A percentile compares a stretch with the other conserved stretches of the same genome.
Evolutionary conservation across 2,113 vertebrate species (phyloP).

Genomic region (Tautogolabrus adspersus): DNA sequence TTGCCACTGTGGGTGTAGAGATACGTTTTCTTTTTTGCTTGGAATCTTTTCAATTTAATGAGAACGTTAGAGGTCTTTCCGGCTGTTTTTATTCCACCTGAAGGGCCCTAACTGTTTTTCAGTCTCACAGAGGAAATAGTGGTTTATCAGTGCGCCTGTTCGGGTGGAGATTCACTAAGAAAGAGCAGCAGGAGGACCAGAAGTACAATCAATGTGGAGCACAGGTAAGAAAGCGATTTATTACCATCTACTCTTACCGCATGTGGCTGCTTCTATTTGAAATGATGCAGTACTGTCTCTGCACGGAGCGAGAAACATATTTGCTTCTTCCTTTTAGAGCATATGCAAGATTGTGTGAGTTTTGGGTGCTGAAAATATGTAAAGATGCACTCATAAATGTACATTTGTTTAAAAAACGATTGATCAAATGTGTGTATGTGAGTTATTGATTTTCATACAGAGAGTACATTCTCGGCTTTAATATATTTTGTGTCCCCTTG

Average conservation of each 20-base stretch:
- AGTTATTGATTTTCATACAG: neutral
- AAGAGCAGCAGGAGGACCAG: constrained; percentile 35
- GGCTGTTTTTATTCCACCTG: constrained; percentile 14
- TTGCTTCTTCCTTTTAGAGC: neutral
- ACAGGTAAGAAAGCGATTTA: constrained; percentile 76
- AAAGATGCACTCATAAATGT: no score
- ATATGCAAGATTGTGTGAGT: neutral
- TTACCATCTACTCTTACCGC: neutral
- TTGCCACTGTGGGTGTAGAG: constrained; percentile 38
- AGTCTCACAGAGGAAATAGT: constrained; percentile 53
- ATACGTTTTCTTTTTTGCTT: constrained; percentile 21
- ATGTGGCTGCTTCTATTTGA: neutral
- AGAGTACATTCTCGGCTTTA: constrained; percentile 8
- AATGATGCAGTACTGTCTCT: neutral
- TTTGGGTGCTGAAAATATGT: neutral
- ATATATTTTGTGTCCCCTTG: neutral
- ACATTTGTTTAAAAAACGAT: neutral
- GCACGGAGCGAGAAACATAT: neutral
- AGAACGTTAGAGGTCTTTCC: constrained; percentile 23
- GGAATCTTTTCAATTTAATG: constrained; percentile 45
- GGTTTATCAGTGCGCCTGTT: constrained; percentile 22
- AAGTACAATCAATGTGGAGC: constrained; percentile 80
- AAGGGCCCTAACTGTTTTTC: constrained; percentile 29
- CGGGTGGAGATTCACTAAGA: constrained; percentile 35
- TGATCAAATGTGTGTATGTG: neutral